Percentiles rank a stretch among this genome's conserved stretches.
These are phyloP conservation scores for Siniperca scherzeri DNA, from an alignment of 2,797 vertebrate genomes.

Conservation along the genomic window DNA sequence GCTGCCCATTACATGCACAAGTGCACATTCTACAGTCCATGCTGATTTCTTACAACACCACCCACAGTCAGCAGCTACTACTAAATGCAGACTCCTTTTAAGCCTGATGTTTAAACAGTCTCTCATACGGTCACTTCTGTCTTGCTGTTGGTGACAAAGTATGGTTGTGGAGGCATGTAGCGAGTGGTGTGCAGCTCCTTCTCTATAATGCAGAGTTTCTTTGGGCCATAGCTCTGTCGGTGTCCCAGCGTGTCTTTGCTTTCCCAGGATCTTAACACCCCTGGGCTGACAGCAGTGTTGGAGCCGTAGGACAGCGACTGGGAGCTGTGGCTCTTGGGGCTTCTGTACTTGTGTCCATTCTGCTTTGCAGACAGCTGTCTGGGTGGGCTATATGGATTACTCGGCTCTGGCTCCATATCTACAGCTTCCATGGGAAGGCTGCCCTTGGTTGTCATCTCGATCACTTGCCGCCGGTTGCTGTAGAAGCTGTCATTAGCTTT, in stretches of 20 bases:
- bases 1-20: conserved; percentile 52
- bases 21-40: conserved; percentile 47
- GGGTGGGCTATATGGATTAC: conserved; percentile 91
- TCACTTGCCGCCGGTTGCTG: conserved; percentile 90
- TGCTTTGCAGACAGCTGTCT: conserved; percentile 85
- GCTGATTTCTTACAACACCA: conserved; percentile 41
- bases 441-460: conserved; percentile 91
- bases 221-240: conserved; percentile 87
- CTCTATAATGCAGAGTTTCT: conserved; percentile 90
- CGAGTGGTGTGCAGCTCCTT: conserved; percentile 90
- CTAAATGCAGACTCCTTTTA: conserved; percentile 38
- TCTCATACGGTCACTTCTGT: conserved; percentile 97
- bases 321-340: conserved; percentile 85
- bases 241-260: conserved; percentile 89
- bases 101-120: conserved; percentile 9
- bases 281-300: conserved; percentile 72
- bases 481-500: conserved; percentile 95
- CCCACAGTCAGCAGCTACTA: conserved; percentile 30
- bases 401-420: conserved; percentile 89
- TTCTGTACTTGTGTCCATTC: conserved; percentile 91
- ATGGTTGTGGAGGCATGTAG: conserved; percentile 93
- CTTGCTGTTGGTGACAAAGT: conserved; percentile 99
- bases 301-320: conserved; percentile 90
- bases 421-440: conserved; percentile 92
- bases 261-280: conserved; percentile 89